phyloP scores from a whole-genome alignment of 2,797 vertebrate species.

The Tachyglossus aculeatus region DNA sequence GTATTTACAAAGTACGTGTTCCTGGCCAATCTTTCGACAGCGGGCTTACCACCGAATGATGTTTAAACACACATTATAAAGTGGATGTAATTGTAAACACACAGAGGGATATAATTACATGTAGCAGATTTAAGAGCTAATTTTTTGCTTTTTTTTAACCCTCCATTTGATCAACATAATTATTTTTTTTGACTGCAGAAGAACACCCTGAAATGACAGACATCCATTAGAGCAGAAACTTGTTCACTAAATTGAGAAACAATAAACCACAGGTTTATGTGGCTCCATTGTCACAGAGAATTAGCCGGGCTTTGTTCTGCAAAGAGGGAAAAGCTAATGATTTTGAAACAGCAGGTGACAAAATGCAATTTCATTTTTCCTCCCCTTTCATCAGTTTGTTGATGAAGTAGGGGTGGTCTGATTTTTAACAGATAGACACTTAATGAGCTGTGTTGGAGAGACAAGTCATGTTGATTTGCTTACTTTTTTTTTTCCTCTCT shows the following conservation, averaged over 20 bases:
- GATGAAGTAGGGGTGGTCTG: constrained; percentile 86
- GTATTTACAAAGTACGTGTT: constrained; percentile 64
- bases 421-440: constrained; percentile 96
- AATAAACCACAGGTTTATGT: constrained; percentile 84
- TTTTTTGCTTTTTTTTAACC: constrained; percentile 75
- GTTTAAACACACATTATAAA: constrained; percentile 81
- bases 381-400: constrained; percentile 84
- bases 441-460: constrained; percentile 92
- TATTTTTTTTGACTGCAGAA: constrained; percentile 77
- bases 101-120: constrained; percentile 81
- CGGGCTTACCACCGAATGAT: constrained; percentile 70
- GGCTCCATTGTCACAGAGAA: constrained; percentile 92
- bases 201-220: constrained; percentile 78
- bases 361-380: constrained; percentile 74
- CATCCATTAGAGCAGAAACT: constrained; percentile 77
- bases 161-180: constrained; percentile 80
- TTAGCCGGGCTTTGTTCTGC: constrained; percentile 93
- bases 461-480: constrained; percentile 84
- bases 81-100: constrained; percentile 80
- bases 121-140: constrained; percentile 81
- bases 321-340: constrained; percentile 93
- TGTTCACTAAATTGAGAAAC: constrained; percentile 85
- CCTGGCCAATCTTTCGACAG: constrained; percentile 69
- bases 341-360: constrained; percentile 98
- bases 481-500: constrained; percentile 63